Evolutionary conservation across 2,113 vertebrate species (phyloP).

Genomic region (Esox niger): DNA sequence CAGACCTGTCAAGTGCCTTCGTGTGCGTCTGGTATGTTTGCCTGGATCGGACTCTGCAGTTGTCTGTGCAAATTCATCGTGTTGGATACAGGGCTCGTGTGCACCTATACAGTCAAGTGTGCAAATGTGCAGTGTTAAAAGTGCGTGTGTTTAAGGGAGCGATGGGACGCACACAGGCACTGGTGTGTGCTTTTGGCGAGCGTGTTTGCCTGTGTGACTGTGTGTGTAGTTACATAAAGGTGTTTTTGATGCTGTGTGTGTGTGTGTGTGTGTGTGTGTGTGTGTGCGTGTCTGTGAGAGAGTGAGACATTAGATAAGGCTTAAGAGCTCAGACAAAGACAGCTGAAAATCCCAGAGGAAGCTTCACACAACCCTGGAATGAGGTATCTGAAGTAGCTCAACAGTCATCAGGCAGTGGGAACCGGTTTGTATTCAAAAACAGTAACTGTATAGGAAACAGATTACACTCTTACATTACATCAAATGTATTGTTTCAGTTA

Average conservation of each 20-base stretch:
- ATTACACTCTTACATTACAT: no score
- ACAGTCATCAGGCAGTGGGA: not conserved
- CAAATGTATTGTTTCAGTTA: no score
- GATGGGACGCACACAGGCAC: not conserved
- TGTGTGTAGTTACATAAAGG: not conserved
- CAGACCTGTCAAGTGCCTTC: no score
- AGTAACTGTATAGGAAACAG: no score
- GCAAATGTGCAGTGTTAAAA: no score
- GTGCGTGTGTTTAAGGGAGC: not conserved
- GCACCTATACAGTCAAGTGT: no score
- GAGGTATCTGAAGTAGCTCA: not conserved
- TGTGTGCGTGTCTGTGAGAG: not conserved
- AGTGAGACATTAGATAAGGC: not conserved
- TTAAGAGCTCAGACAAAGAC: constrained; percentile 7
- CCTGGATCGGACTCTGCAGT: no score
- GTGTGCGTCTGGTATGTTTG: no score
- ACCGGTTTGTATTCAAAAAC: no score
- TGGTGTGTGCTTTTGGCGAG: not conserved
- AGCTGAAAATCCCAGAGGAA: constrained; percentile 1
- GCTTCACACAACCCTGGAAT: not conserved
- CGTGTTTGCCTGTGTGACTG: not conserved
- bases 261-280: not conserved
- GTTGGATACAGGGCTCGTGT: not conserved
- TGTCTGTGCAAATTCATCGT: no score
- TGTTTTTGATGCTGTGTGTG: not conserved